These are phyloP conservation scores for Acrobasis suavella DNA, from an alignment of 2,888 invertebrate species.

Conservation along the genomic window DNA sequence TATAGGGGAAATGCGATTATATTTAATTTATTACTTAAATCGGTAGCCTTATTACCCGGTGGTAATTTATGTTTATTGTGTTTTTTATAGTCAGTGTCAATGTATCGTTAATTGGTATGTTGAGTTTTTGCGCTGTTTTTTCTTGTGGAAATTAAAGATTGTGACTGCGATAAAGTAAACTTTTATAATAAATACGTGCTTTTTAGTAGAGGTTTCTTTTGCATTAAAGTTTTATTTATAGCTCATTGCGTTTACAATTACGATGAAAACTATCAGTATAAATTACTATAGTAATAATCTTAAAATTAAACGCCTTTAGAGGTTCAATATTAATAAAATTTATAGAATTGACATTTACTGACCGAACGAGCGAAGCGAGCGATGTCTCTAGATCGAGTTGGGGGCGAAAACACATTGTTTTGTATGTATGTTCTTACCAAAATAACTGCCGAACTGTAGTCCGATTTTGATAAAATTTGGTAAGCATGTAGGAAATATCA, in stretches of 20 bases:
- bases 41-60: constrained; percentile 19
- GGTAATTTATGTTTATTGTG: constrained; percentile 12
- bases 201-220: not conserved
- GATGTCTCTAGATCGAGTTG: too few relatives aligned
- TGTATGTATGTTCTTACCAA: too few relatives aligned
- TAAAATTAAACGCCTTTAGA: too few relatives aligned
- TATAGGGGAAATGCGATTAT: constrained; percentile 32
- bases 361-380: too few relatives aligned
- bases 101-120: constrained; percentile 12
- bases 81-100: constrained; percentile 14
- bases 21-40: constrained; percentile 30
- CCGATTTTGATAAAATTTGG: too few relatives aligned
- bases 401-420: too few relatives aligned
- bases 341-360: not conserved
- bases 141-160: not conserved
- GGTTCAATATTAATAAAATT: not conserved
- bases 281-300: too few relatives aligned
- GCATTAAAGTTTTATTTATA: not conserved
- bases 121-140: constrained; percentile 8
- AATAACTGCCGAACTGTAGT: too few relatives aligned
- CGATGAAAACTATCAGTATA: too few relatives aligned
- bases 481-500: too few relatives aligned
- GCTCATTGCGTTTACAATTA: too few relatives aligned
- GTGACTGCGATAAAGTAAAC: not conserved
- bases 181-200: not conserved